Percentiles rank a stretch among this genome's conserved stretches.
These are phyloP conservation scores for Plagiodera versicolora DNA, from an alignment of 2,888 invertebrate species.

Conservation along the genomic window DNA sequence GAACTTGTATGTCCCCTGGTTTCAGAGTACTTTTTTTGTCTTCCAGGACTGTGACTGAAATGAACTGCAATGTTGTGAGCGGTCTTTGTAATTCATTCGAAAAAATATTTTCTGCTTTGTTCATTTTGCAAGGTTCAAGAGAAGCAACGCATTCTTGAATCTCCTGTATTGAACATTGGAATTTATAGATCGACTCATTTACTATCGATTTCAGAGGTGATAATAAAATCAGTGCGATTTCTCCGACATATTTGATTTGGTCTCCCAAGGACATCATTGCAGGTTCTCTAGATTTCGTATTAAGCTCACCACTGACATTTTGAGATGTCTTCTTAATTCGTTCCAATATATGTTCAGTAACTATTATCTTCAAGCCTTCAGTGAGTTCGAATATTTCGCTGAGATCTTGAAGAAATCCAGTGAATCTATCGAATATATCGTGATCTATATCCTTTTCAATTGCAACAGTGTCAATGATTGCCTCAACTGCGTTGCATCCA, in stretches of 20 bases:
- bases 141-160: constrained; percentile 45
- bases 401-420: constrained; percentile 17
- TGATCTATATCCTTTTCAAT: constrained; percentile 19
- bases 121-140: constrained; percentile 35
- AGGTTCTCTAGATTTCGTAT: constrained; percentile 26
- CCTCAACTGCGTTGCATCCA: constrained; percentile 13
- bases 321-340: constrained; percentile 1
- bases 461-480: neutral
- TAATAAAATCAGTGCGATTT: constrained; percentile 31
- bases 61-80: constrained; percentile 48
- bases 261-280: constrained; percentile 25
- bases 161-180: constrained; percentile 45
- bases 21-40: constrained; percentile 46
- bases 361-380: constrained; percentile 7
- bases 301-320: constrained; percentile 9
- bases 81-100: constrained; percentile 48
- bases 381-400: constrained; percentile 16
- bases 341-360: constrained; percentile 13
- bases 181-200: constrained; percentile 37
- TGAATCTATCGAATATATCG: constrained; percentile 17
- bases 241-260: constrained; percentile 25
- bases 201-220: constrained; percentile 22
- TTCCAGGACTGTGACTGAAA: constrained; percentile 46
- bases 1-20: constrained; percentile 45
- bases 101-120: constrained; percentile 42